phyloP scores from a whole-genome alignment of 2,113 vertebrate species.

The Oreochromis aureus region DNA sequence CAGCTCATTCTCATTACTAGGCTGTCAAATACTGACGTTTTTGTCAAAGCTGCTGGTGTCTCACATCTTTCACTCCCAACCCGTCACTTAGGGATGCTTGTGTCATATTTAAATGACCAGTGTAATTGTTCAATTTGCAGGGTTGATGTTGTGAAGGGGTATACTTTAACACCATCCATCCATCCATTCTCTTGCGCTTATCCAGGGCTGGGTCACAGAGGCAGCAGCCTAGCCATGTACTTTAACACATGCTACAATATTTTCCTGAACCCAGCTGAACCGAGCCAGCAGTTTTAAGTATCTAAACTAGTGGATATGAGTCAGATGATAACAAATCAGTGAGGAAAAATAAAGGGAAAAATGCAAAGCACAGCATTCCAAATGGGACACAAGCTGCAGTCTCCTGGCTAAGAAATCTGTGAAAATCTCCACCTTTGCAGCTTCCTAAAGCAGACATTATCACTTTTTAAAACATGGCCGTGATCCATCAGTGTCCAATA shows the following conservation, averaged over 20 bases:
- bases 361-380: background rate
- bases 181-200: background rate
- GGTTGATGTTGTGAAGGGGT: background rate
- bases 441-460: background rate
- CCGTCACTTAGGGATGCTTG: background rate
- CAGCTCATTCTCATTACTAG: background rate
- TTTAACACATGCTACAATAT: background rate
- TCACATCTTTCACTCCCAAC: background rate
- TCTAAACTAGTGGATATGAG: background rate
- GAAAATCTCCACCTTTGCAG: background rate
- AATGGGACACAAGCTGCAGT: background rate
- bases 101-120: background rate
- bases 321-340: background rate
- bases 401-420: background rate
- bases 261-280: background rate
- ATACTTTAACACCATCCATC: background rate
- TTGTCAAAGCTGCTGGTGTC: background rate
- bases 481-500: background rate
- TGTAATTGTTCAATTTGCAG: background rate
- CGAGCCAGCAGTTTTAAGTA: background rate
- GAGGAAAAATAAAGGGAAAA: background rate
- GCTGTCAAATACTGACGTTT: background rate
- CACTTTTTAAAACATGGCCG: background rate
- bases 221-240: background rate
- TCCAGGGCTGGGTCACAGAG: background rate